Percentiles rank a stretch among this genome's conserved stretches.
phyloP scores from a whole-genome alignment of 2,888 invertebrate genomes.

The Hecatera dysodea region DNA sequence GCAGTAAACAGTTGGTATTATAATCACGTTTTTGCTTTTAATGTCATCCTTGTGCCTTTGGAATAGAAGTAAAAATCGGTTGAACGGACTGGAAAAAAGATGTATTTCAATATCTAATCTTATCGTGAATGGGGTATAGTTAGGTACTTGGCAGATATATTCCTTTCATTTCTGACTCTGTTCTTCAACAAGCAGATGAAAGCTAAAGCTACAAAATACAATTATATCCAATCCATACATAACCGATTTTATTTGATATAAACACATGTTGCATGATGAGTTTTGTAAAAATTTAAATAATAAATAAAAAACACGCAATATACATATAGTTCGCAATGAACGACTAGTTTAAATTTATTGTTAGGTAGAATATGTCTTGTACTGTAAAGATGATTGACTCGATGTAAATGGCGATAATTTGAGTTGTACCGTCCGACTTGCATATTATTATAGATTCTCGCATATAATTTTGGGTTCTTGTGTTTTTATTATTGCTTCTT shows the following conservation, averaged over 20 bases:
- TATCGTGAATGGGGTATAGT: too few relatives aligned
- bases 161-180: neutral
- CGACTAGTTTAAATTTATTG: slow-evolving; percentile 58
- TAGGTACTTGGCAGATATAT: neutral
- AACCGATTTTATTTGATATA: slow-evolving; percentile 39
- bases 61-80: too few relatives aligned
- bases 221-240: slow-evolving; percentile 1
- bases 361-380: slow-evolving; percentile 52
- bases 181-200: slow-evolving; percentile 1
- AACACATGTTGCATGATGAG: slow-evolving; percentile 30
- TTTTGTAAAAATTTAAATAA: slow-evolving; percentile 37
- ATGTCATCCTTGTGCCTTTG: too few relatives aligned
- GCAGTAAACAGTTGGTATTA: too few relatives aligned
- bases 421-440: slow-evolving; percentile 22
- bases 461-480: slow-evolving; percentile 20
- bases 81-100: too few relatives aligned
- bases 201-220: slow-evolving; percentile 10
- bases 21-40: too few relatives aligned
- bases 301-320: slow-evolving; percentile 56
- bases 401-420: slow-evolving; percentile 45
- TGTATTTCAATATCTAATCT: too few relatives aligned
- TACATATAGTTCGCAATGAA: slow-evolving; percentile 58
- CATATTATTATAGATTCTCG: slow-evolving; percentile 10
- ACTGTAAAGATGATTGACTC: slow-evolving; percentile 17
- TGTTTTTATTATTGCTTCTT: neutral